A percentile compares a stretch with the other conserved stretches of the same genome.
Evolutionary conservation across 2,888 invertebrate genomes (phyloP).

Genomic region (Galerucella calmariensis): DNA sequence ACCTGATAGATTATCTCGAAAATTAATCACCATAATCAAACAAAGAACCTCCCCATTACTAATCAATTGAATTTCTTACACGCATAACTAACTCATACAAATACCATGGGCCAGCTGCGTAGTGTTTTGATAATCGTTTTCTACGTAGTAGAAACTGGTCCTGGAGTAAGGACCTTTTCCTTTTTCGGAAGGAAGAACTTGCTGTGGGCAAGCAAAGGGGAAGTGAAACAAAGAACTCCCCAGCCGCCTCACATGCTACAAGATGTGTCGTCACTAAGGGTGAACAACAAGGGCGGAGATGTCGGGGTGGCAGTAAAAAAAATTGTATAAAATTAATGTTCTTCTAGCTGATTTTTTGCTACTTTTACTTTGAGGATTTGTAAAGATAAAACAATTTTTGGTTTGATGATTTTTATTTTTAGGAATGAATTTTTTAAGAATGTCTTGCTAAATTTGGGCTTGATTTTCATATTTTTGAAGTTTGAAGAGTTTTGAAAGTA

Average conservation of each 20-base stretch:
- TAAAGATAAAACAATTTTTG: too few species aligned
- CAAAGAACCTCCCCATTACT: conserved; percentile 25
- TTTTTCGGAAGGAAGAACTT: conserved; percentile 49
- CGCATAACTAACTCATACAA: conserved; percentile 22
- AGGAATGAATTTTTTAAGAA: too few species aligned
- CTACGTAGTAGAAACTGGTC: conserved; percentile 43
- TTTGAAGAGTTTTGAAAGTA: too few species aligned
- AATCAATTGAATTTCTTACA: conserved; percentile 29
- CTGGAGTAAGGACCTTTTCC: conserved; percentile 38
- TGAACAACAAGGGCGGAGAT: conserved; percentile 21
- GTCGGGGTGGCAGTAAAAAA: background rate
- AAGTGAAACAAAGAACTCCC: conserved; percentile 51
- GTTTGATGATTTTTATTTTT: too few species aligned
- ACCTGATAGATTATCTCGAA: conserved; percentile 22
- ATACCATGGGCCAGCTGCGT: conserved; percentile 26
- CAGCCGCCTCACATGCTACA: conserved; percentile 50
- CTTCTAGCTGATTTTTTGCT: too few species aligned
- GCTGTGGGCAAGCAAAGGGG: conserved; percentile 43
- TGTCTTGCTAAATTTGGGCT: too few species aligned
- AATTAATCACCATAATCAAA: conserved; percentile 20
- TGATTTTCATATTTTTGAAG: too few species aligned
- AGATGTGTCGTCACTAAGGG: conserved; percentile 46
- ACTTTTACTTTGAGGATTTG: too few species aligned
- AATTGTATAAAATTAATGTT: too few species aligned
- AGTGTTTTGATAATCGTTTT: conserved; percentile 12